Percentiles rank a stretch among this genome's conserved stretches.
Evolutionary conservation across 2,797 vertebrate genomes (phyloP).

Genomic region (Lepilemur septentrionalis): DNA sequence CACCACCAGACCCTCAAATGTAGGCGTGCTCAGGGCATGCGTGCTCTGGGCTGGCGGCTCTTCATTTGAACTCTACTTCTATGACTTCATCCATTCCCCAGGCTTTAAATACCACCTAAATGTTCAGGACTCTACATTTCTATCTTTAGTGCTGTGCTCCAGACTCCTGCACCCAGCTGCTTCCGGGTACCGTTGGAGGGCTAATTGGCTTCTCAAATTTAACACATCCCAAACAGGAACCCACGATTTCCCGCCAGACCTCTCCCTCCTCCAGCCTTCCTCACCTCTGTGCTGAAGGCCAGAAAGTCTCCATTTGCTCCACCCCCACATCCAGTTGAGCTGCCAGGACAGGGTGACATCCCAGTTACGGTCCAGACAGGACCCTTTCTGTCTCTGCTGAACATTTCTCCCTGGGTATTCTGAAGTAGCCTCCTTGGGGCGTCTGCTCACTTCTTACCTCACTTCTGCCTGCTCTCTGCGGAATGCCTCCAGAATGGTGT

Average conservation of each 20-base stretch:
- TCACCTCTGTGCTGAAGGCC: neutral
- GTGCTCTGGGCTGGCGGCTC: neutral
- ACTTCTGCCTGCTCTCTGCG: neutral
- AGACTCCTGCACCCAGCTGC: neutral
- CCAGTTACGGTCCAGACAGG: accelerated
- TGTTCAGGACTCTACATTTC: neutral
- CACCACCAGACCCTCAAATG: neutral
- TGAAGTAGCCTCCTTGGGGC: neutral
- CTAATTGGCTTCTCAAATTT: neutral
- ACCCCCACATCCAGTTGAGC: no score
- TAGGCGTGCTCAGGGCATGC: neutral
- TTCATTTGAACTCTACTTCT: neutral
- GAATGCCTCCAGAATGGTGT: neutral
- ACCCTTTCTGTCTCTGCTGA: neutral
- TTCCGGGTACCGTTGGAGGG: neutral
- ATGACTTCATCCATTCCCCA: neutral
- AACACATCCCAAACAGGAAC: no score
- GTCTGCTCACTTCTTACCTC: neutral
- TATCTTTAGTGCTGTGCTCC: neutral
- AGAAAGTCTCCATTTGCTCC: neutral
- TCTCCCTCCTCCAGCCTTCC: neutral
- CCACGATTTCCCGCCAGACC: neutral
- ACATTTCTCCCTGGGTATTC: neutral
- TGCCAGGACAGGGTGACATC: neutral
- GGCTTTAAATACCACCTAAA: neutral